Conservation (phyloP, 2,888 invertebrate species). For the Leptinotarsa tumamoca region DNA sequence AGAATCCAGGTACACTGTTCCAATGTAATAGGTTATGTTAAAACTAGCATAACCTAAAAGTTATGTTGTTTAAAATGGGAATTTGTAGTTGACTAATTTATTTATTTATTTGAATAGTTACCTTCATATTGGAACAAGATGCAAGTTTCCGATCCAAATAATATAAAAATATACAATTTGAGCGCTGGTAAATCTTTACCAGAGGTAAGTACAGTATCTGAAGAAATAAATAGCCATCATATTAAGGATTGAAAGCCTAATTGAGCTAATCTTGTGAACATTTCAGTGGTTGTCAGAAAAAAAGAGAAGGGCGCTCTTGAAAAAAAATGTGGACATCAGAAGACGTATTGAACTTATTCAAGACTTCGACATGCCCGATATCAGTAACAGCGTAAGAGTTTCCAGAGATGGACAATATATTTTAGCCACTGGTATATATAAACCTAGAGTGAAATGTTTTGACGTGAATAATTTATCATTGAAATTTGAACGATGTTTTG, state of each 20-base stretch:
- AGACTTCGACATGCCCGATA: conserved; percentile 98
- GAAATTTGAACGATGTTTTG: conserved; percentile 98
- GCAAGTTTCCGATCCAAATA: conserved; percentile 94
- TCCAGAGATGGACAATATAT: conserved; percentile 94
- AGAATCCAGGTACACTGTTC: no score
- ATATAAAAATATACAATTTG: conserved; percentile 97
- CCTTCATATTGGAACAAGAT: conserved; percentile 66
- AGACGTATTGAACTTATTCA: conserved; percentile 96
- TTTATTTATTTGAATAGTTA: background rate
- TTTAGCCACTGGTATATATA: conserved; percentile 93
- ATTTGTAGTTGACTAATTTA: background rate
- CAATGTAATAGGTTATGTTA: no score
- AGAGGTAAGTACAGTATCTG: conserved; percentile 77
- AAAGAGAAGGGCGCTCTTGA: conserved; percentile 82
- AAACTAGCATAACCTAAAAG: no score
- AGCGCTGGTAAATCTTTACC: conserved; percentile 97
- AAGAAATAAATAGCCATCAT: conserved; percentile 29
- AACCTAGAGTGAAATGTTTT: conserved; percentile 95
- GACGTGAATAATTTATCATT: conserved; percentile 95
- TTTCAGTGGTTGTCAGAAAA: conserved; percentile 88
- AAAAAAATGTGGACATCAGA: conserved; percentile 91
- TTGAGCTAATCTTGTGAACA: background rate
- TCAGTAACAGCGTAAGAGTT: conserved; percentile 86
- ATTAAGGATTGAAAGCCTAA: background rate
- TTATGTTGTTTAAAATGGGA: background rate